Conservation (phyloP, 2,113 vertebrate species). For the Ranitomeya variabilis region DNA sequence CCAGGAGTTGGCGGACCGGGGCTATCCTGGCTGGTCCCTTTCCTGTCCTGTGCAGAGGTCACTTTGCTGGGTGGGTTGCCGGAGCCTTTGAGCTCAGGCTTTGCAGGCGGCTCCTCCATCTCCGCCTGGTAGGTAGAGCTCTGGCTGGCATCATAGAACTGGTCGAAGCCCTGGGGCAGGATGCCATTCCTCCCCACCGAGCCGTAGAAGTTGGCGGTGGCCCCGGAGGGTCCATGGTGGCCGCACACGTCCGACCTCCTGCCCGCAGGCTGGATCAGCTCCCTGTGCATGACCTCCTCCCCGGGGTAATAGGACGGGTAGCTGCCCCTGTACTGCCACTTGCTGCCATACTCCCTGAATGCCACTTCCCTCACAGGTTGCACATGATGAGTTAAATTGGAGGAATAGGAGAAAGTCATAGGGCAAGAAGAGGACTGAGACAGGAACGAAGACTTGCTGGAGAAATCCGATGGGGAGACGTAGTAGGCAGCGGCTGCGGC, state of each 20-base stretch:
- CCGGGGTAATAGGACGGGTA: conserved; percentile 92
- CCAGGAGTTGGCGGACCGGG: conserved; percentile 76
- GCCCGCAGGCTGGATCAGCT: conserved; percentile 79
- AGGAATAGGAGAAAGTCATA: conserved; percentile 95
- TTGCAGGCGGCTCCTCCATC: conserved; percentile 73
- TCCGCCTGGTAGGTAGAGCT: conserved; percentile 68
- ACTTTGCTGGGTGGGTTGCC: conserved; percentile 69
- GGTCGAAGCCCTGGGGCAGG: conserved; percentile 96
- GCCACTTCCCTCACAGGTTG: conserved; percentile 95
- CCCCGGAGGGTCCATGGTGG: conserved; percentile 72
- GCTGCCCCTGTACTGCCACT: conserved; percentile 92
- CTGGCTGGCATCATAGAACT: conserved; percentile 87
- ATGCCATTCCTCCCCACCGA: conserved; percentile 92
- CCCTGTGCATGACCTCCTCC: conserved; percentile 88
- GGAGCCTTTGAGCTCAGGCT: conserved; percentile 78
- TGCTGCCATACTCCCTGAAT: conserved; percentile 95
- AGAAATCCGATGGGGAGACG: conserved; percentile 93
- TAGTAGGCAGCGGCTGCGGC: conserved; percentile 78
- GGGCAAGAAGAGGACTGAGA: conserved; percentile 94
- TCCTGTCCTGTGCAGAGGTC: conserved; percentile 79
- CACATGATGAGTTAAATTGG: conserved; percentile 93
- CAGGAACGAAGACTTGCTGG: conserved; percentile 92
- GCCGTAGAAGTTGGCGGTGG: conserved; percentile 85
- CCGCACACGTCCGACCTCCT: conserved; percentile 88
- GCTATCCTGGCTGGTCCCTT: conserved; percentile 74